phyloP scores from a whole-genome alignment of 2,797 vertebrate species.

The Neomorphus geoffroyi region DNA sequence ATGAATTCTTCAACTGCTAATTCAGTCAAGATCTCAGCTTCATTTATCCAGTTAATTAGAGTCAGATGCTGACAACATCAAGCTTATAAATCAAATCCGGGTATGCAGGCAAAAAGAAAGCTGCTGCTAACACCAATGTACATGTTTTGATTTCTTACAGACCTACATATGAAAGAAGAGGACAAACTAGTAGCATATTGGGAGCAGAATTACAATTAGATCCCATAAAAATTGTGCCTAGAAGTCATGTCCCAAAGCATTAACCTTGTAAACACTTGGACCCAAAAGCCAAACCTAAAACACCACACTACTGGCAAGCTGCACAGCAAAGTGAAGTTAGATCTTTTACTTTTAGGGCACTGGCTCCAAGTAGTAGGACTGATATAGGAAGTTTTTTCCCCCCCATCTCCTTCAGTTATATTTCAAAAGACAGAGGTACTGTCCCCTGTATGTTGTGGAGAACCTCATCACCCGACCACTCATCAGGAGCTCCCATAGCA shows the following conservation, averaged over 20 bases:
- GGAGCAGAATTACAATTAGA: background rate
- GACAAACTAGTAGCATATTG: background rate
- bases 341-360: background rate
- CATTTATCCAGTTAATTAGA: slow-evolving; percentile 82
- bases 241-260: background rate
- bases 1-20: slow-evolving; percentile 75
- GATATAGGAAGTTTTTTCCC: background rate
- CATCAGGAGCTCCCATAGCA: background rate
- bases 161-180: background rate
- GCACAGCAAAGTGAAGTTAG: background rate
- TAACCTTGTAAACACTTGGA: background rate
- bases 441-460: background rate
- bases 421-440: background rate
- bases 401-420: background rate
- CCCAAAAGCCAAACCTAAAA: background rate
- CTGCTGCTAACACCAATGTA: slow-evolving; percentile 39
- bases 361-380: background rate
- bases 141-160: slow-evolving; percentile 55
- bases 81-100: slow-evolving; percentile 74
- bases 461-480: background rate
- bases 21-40: slow-evolving; percentile 77
- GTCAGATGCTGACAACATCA: slow-evolving; percentile 75
- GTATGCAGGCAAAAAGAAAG: slow-evolving; percentile 62
- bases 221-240: background rate
- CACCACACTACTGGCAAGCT: background rate